Evolutionary conservation across 2,113 vertebrate genomes (phyloP).

Genomic region (Ageneiosus marmoratus): DNA sequence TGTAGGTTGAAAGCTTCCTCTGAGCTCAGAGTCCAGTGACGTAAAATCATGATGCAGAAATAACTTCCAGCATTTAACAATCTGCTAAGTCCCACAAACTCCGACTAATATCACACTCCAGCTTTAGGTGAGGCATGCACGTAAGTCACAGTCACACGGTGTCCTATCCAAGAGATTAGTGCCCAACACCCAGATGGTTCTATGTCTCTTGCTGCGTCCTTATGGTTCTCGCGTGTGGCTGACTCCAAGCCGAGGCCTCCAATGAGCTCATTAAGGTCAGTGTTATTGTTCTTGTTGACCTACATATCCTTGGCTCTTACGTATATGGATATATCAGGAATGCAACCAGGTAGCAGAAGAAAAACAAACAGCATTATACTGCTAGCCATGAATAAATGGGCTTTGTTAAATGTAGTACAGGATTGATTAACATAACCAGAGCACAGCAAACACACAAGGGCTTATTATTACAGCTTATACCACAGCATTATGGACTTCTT

Average conservation of each 20-base stretch:
- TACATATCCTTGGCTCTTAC: slow-evolving; percentile 12
- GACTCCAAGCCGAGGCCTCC: slow-evolving; percentile 1
- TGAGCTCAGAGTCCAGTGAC: not conserved
- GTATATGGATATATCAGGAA: slow-evolving; percentile 1
- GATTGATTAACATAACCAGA: not conserved
- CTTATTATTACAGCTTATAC: slow-evolving; percentile 28
- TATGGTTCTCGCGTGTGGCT: slow-evolving; percentile 23
- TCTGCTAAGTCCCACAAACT: not conserved
- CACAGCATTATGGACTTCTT: not conserved
- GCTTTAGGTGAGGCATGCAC: not conserved
- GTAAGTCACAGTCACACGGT: slow-evolving; percentile 18
- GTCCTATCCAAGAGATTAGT: not conserved
- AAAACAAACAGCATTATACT: slow-evolving; percentile 2
- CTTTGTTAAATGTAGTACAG: not conserved
- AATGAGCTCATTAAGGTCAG: slow-evolving; percentile 36
- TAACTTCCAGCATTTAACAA: not conserved
- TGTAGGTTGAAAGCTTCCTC: slow-evolving; percentile 36
- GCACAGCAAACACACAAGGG: slow-evolving; percentile 13
- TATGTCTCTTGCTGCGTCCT: slow-evolving; percentile 13
- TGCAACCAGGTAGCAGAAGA: slow-evolving; percentile 5
- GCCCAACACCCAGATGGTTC: slow-evolving; percentile 32
- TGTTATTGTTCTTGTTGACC: slow-evolving; percentile 22
- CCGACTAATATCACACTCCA: not conserved
- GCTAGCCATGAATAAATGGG: not conserved
- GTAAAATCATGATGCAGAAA: not conserved